These are phyloP conservation scores for Tychaedon coryphoeus DNA, from an alignment of 2,113 vertebrate species.

Conservation along the genomic window DNA sequence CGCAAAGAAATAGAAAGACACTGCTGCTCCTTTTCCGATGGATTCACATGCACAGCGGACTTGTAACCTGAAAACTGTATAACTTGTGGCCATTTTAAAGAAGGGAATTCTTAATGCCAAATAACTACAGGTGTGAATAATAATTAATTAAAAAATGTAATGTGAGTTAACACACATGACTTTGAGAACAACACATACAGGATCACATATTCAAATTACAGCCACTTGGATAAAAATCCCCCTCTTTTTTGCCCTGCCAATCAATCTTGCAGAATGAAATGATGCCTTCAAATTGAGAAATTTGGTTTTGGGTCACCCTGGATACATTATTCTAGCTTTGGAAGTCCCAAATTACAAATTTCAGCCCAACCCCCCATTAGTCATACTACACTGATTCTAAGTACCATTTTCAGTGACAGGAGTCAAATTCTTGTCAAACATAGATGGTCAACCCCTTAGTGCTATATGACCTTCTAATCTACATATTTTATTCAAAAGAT, in stretches of 20 bases:
- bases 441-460: conserved; percentile 69
- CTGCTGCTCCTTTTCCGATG: conserved; percentile 81
- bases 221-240: neutral
- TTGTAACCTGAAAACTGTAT: conserved; percentile 83
- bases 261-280: conserved; percentile 21
- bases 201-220: neutral
- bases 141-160: conserved; percentile 59
- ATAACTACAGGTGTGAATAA: conserved; percentile 65
- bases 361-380: conserved; percentile 56
- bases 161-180: neutral
- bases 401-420: conserved; percentile 75
- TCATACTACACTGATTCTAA: conserved; percentile 68
- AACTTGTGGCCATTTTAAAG: conserved; percentile 63
- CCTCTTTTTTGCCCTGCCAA: neutral
- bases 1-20: conserved; percentile 78
- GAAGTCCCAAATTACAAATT: conserved; percentile 67
- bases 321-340: conserved; percentile 42
- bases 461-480: conserved; percentile 76
- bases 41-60: conserved; percentile 71
- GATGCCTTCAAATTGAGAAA: conserved; percentile 37
- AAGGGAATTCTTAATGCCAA: conserved; percentile 70
- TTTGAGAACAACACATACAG: conserved; percentile 33
- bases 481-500: conserved; percentile 76
- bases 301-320: conserved; percentile 30
- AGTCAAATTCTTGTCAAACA: conserved; percentile 74